Evolutionary conservation across 2,113 vertebrate species (phyloP).

Genomic region (Alligator mississippiensis): DNA sequence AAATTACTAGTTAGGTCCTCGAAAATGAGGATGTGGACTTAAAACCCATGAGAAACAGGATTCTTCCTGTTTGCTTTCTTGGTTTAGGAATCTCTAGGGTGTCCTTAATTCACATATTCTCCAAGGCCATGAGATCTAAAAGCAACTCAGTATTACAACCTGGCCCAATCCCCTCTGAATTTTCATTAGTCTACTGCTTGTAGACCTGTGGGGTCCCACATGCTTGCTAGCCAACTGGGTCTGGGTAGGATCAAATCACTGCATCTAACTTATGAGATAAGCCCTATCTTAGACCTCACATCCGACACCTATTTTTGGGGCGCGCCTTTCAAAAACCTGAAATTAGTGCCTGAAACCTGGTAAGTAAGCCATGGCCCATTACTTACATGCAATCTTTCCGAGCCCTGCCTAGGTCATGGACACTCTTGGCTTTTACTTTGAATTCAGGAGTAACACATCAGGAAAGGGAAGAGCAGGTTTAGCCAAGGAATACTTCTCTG

Average conservation of each 20-base stretch:
- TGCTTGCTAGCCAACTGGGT: background rate
- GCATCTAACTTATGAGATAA: background rate
- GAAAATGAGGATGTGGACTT: fast-evolving
- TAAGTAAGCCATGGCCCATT: background rate
- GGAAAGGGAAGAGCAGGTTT: background rate
- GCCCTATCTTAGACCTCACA: background rate
- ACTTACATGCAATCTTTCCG: background rate
- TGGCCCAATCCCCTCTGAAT: fast-evolving
- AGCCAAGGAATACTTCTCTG: background rate
- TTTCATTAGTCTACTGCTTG: background rate
- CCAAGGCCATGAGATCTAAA: background rate
- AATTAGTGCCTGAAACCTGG: background rate
- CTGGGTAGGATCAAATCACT: background rate
- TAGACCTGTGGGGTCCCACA: background rate
- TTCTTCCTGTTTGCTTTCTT: background rate
- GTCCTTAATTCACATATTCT: background rate
- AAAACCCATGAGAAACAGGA: fast-evolving
- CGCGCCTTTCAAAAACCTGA: background rate
- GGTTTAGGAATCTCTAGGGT: background rate
- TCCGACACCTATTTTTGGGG: background rate
- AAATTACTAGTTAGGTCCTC: background rate
- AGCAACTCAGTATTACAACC: background rate
- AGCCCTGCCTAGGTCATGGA: background rate
- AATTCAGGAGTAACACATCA: background rate
- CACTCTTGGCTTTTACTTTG: background rate